Conservation (phyloP, 2,113 vertebrate genomes). For the Morphnarchus princeps region DNA sequence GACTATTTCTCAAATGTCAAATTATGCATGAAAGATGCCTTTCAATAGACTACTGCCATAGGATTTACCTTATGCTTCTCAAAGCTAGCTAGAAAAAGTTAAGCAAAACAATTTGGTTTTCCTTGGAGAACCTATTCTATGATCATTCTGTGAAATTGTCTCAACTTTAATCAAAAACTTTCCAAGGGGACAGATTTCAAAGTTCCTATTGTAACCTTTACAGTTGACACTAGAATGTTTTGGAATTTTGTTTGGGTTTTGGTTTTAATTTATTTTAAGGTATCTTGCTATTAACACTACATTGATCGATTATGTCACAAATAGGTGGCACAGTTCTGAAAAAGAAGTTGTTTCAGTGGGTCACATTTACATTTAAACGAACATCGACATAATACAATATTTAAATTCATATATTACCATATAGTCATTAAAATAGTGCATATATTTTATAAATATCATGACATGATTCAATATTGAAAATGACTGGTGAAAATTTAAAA, state of each 20-base stretch:
- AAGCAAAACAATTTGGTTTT: neutral
- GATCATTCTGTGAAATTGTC: neutral
- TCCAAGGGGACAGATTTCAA: neutral
- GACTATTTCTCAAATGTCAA: neutral
- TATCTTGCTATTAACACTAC: neutral
- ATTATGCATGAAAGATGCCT: neutral
- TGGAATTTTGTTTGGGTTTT: neutral
- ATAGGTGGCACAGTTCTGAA: neutral
- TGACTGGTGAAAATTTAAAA: neutral
- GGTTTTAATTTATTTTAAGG: neutral
- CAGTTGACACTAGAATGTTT: neutral
- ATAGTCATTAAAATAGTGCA: neutral
- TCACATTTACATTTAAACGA: neutral
- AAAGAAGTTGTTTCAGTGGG: neutral
- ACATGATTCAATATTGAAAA: neutral
- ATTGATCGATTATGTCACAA: neutral
- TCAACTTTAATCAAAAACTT: neutral
- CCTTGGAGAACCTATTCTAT: neutral
- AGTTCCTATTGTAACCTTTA: neutral
- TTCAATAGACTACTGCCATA: neutral
- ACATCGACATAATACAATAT: neutral
- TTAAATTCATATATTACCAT: neutral
- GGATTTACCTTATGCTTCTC: neutral
- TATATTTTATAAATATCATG: neutral
- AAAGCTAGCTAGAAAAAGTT: neutral